phyloP scores from a whole-genome alignment of 2,888 invertebrate species.

The Cremastinae sp. region DNA sequence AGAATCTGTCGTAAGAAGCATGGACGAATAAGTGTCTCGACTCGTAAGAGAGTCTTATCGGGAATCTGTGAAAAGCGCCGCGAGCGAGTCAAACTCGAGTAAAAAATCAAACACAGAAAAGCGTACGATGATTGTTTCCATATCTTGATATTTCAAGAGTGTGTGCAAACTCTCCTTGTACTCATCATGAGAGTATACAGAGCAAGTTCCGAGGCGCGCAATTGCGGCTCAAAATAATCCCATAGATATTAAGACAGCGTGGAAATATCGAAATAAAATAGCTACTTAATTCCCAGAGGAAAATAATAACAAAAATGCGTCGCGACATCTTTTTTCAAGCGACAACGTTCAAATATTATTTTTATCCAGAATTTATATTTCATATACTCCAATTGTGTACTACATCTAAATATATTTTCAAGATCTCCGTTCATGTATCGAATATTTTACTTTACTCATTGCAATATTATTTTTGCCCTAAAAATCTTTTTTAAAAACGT shows the following conservation, averaged over 20 bases:
- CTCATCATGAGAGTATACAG: constrained; percentile 11
- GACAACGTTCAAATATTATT: too few species aligned
- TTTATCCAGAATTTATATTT: too few species aligned
- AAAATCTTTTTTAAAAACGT: too few species aligned
- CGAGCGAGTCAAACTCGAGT: constrained; percentile 16
- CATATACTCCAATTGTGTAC: too few species aligned
- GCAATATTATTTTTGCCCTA: too few species aligned
- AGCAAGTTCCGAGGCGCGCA: constrained; percentile 34
- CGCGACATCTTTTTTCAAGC: constrained; percentile 49
- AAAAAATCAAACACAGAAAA: not conserved
- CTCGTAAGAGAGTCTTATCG: constrained; percentile 9
- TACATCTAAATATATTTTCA: too few species aligned
- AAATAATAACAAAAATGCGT: constrained; percentile 68
- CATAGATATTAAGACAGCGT: constrained; percentile 62
- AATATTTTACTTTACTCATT: too few species aligned
- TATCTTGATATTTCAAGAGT: constrained; percentile 20
- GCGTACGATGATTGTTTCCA: constrained; percentile 10
- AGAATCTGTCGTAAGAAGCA: constrained; percentile 48
- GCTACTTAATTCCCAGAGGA: constrained; percentile 56
- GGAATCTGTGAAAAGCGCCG: not conserved
- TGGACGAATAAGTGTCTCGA: constrained; percentile 20
- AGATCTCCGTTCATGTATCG: too few species aligned
- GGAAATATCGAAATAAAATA: constrained; percentile 59
- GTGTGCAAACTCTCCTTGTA: constrained; percentile 34
- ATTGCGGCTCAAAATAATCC: constrained; percentile 63